Percentiles rank a stretch among this genome's conserved stretches.
Evolutionary conservation across 2,797 vertebrate genomes (phyloP).

Genomic region (Lerista edwardsae): DNA sequence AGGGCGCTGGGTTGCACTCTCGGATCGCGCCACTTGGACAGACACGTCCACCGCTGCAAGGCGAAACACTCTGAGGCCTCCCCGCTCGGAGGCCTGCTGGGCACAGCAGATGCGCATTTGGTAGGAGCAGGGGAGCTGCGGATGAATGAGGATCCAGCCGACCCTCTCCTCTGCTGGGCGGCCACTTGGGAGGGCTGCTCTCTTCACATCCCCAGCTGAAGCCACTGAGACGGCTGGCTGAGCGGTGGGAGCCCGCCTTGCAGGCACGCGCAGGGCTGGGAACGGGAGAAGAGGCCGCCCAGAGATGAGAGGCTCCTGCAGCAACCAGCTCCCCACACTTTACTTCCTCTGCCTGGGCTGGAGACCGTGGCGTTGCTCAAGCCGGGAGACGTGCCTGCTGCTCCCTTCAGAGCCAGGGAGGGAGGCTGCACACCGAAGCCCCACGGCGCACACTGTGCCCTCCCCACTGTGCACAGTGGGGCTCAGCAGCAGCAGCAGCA

Average conservation of each 20-base stretch:
- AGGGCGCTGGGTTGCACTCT: too few relatives aligned
- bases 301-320: background rate
- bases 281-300: background rate
- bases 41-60: too few relatives aligned
- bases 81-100: too few relatives aligned
- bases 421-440: too few relatives aligned
- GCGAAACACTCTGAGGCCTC: too few relatives aligned
- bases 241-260: fast-evolving
- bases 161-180: background rate
- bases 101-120: too few relatives aligned
- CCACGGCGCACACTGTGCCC: background rate
- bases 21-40: too few relatives aligned
- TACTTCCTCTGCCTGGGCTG: slow-evolving; percentile 22
- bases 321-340: background rate
- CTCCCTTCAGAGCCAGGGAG: fast-evolving
- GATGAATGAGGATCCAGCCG: too few relatives aligned
- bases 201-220: background rate
- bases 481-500: too few relatives aligned
- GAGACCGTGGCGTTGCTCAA: background rate
- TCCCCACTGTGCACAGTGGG: too few relatives aligned
- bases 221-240: background rate
- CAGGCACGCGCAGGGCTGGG: background rate
- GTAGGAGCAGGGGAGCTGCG: too few relatives aligned
- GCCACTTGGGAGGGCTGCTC: background rate
- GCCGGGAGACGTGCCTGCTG: fast-evolving